A percentile compares a stretch with the other conserved stretches of the same genome.
Conservation (phyloP, 2,888 invertebrate genomes). For the Junonia oenone region DNA sequence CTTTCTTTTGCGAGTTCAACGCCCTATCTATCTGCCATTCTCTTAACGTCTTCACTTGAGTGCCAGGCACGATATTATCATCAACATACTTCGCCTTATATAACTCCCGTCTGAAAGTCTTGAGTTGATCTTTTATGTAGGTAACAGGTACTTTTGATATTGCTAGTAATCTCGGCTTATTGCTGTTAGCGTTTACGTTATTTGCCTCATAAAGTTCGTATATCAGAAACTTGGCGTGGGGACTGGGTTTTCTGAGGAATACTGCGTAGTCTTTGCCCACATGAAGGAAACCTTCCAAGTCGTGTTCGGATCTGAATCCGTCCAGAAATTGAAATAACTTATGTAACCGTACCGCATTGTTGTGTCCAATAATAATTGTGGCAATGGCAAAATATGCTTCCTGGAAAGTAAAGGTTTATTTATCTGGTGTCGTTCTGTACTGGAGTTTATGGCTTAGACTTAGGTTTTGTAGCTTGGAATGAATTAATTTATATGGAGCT, state of each 20-base stretch:
- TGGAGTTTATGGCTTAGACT: not conserved
- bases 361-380: conserved; percentile 22
- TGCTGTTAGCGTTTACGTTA: conserved; percentile 40
- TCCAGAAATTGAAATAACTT: conserved; percentile 61
- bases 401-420: conserved; percentile 10
- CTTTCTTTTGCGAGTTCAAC: conserved; percentile 33
- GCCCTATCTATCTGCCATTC: conserved; percentile 66
- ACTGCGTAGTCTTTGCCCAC: conserved; percentile 61
- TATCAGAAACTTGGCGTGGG: conserved; percentile 52
- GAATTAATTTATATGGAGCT: not conserved
- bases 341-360: conserved; percentile 49
- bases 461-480: not conserved
- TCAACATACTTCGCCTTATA: conserved; percentile 55
- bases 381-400: conserved; percentile 10
- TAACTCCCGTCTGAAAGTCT: conserved; percentile 48
- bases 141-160: conserved; percentile 58
- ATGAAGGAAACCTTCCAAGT: conserved; percentile 55
- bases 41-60: conserved; percentile 53
- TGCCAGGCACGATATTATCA: conserved; percentile 54
- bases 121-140: conserved; percentile 57
- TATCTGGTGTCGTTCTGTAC: not conserved
- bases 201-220: conserved; percentile 64
- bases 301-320: conserved; percentile 52
- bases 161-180: conserved; percentile 53
- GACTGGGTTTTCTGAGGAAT: conserved; percentile 48